These are phyloP conservation scores for Heliothis subflexa DNA, from an alignment of 1,140 invertebrate genomes.

Conservation along the genomic window DNA sequence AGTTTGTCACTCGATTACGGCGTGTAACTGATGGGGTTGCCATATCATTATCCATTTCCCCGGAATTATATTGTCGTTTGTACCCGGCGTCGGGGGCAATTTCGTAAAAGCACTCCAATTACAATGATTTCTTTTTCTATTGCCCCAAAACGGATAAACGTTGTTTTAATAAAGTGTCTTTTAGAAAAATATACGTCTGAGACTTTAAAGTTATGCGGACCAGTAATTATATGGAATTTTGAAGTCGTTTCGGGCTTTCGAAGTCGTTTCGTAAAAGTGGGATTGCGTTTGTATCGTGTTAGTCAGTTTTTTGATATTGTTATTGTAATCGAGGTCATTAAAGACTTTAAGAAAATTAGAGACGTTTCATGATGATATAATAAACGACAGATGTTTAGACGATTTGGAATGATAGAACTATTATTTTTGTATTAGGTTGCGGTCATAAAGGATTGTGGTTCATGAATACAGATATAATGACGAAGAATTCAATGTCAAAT, in stretches of 20 bases:
- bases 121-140: conserved; percentile 70
- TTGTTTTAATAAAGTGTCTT: conserved; percentile 83
- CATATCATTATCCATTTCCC: conserved; percentile 76
- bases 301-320: conserved; percentile 26
- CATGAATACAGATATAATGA: not conserved
- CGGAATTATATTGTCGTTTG: conserved; percentile 73
- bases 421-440: conserved; percentile 34
- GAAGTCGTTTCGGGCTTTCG: conserved; percentile 53
- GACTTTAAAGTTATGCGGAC: conserved; percentile 49
- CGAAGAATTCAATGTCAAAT: not conserved
- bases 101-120: conserved; percentile 68
- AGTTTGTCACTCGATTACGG: conserved; percentile 83
- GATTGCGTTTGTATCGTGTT: conserved; percentile 39
- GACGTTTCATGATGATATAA: conserved; percentile 25
- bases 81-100: conserved; percentile 65
- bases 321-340: conserved; percentile 35
- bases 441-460: not conserved
- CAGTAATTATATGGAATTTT: conserved; percentile 67
- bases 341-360: conserved; percentile 28
- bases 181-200: conserved; percentile 79
- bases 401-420: conserved; percentile 25
- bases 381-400: conserved; percentile 30
- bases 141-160: conserved; percentile 79
- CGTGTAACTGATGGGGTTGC: conserved; percentile 71
- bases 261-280: conserved; percentile 48